phyloP scores from a whole-genome alignment of 2,888 invertebrate species.

The Thera britannica region DNA sequence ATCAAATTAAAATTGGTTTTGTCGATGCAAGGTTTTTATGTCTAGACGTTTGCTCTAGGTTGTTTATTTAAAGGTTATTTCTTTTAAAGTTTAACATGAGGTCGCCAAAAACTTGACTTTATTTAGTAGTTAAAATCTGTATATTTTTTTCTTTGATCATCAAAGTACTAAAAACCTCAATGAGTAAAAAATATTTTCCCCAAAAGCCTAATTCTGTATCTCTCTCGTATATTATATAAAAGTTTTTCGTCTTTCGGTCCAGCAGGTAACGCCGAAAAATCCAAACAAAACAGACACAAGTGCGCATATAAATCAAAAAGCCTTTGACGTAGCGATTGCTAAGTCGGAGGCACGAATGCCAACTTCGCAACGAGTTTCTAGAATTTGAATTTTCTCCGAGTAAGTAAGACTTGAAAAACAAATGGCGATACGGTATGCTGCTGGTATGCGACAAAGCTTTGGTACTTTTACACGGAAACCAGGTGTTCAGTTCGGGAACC shows the following conservation, averaged over 20 bases:
- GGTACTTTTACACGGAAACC: slow-evolving; percentile 15
- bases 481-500: neutral
- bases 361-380: slow-evolving; percentile 60
- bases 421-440: slow-evolving; percentile 68
- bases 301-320: slow-evolving; percentile 54
- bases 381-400: slow-evolving; percentile 64
- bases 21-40: slow-evolving; percentile 39
- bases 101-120: too few relatives aligned
- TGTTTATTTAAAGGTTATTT: slow-evolving; percentile 25
- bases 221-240: slow-evolving; percentile 3
- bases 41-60: slow-evolving; percentile 50
- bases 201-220: neutral
- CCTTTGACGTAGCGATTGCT: slow-evolving; percentile 58
- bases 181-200: neutral
- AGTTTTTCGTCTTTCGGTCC: slow-evolving; percentile 17
- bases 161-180: neutral
- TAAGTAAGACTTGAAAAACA: slow-evolving; percentile 72
- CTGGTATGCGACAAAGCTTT: slow-evolving; percentile 68
- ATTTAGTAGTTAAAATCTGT: too few relatives aligned
- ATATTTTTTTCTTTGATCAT: neutral
- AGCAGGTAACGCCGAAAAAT: slow-evolving; percentile 32
- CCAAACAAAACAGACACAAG: slow-evolving; percentile 32
- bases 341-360: slow-evolving; percentile 50
- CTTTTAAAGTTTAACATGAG: slow-evolving; percentile 1
- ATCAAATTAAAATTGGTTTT: slow-evolving; percentile 62